Conservation (phyloP, 2,113 vertebrate genomes). For the Chascanopsetta lugubris region DNA sequence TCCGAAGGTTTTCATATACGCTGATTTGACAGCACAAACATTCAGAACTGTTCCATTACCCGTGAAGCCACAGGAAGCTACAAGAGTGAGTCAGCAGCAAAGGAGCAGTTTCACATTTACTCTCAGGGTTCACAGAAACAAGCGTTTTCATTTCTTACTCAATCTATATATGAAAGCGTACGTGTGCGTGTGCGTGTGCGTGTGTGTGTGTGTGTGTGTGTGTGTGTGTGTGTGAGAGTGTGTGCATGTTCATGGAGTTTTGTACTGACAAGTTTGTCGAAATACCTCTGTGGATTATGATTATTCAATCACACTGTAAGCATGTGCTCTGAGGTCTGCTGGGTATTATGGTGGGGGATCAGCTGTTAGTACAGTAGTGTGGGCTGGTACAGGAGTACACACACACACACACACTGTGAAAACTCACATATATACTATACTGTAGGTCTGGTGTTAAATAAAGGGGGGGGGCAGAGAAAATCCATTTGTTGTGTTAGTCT, state of each 20-base stretch:
- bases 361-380: constrained; percentile 65
- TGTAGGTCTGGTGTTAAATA: constrained; percentile 33
- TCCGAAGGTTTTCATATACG: constrained; percentile 10
- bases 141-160: constrained; percentile 16
- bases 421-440: constrained; percentile 4
- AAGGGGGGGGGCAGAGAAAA: too few relatives aligned
- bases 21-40: too few relatives aligned
- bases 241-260: constrained; percentile 10
- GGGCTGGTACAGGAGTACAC: constrained; percentile 55
- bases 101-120: constrained; percentile 24
- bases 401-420: background rate
- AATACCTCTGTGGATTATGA: constrained; percentile 64
- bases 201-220: constrained; percentile 5
- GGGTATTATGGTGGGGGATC: constrained; percentile 66
- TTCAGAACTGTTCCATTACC: too few relatives aligned
- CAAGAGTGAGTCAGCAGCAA: constrained; percentile 35
- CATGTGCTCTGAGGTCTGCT: constrained; percentile 60
- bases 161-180: constrained; percentile 23
- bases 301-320: constrained; percentile 66
- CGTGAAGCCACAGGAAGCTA: too few relatives aligned
- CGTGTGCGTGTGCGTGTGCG: background rate
- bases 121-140: constrained; percentile 11
- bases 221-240: too few relatives aligned
- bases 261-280: constrained; percentile 27
- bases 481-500: too few relatives aligned